phyloP scores from a whole-genome alignment of 2,113 vertebrate genomes.

The Sturnus vulgaris region DNA sequence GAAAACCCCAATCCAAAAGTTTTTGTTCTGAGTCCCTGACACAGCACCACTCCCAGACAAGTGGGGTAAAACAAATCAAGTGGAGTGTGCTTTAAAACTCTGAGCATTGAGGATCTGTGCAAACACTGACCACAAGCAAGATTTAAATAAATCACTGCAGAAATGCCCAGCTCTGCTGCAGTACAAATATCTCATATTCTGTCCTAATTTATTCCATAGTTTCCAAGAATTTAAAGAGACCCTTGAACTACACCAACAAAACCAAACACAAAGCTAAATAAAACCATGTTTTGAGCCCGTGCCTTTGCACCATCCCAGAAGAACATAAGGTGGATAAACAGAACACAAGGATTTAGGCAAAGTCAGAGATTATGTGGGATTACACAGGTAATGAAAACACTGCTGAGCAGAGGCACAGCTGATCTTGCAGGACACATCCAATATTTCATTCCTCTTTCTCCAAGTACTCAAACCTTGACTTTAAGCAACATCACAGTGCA shows the following conservation, averaged over 20 bases:
- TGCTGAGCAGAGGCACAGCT: background rate
- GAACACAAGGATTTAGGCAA: background rate
- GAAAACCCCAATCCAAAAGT: background rate
- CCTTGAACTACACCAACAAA: background rate
- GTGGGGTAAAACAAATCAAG: background rate
- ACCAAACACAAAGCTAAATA: background rate
- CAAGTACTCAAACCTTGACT: background rate
- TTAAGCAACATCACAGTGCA: background rate
- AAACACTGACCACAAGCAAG: background rate
- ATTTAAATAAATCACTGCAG: background rate
- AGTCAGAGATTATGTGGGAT: background rate
- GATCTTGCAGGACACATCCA: background rate
- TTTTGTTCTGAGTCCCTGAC: background rate
- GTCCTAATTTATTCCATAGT: background rate
- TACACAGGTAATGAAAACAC: background rate
- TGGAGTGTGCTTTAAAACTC: background rate
- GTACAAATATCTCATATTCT: background rate
- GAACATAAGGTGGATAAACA: background rate
- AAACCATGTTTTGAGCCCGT: background rate
- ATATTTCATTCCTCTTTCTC: background rate
- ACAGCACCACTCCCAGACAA: background rate
- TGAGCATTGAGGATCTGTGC: background rate
- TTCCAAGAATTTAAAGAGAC: background rate
- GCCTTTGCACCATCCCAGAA: background rate
- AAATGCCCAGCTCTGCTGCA: background rate